Conservation (phyloP, 2,113 vertebrate species). For the Engystomops pustulosus region DNA sequence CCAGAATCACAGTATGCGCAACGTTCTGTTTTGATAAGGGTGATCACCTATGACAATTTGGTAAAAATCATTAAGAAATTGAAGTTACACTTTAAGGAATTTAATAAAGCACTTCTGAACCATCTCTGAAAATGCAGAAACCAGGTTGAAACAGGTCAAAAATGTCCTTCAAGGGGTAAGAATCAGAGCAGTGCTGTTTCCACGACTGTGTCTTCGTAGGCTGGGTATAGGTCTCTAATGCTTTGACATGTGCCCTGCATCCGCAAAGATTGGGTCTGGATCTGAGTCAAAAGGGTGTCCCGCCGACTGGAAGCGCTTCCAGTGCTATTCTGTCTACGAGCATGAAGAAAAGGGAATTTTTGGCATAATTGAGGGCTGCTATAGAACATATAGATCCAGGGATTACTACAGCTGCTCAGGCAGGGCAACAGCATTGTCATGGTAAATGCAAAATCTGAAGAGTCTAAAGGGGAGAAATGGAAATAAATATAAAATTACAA, state of each 20-base stretch:
- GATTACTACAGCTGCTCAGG: constrained; percentile 84
- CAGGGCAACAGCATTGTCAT: constrained; percentile 81
- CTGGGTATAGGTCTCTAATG: constrained; percentile 41
- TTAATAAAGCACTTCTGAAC: too few species aligned
- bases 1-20: too few species aligned
- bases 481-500: background rate
- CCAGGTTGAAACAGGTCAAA: too few species aligned
- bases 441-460: constrained; percentile 74
- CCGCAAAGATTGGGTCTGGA: constrained; percentile 17
- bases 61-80: too few species aligned
- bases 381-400: constrained; percentile 83
- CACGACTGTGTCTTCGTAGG: constrained; percentile 50
- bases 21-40: too few species aligned
- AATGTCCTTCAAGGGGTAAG: too few species aligned
- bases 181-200: constrained; percentile 67
- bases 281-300: constrained; percentile 69
- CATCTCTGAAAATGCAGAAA: too few species aligned
- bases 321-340: constrained; percentile 63
- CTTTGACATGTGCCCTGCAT: constrained; percentile 43
- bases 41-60: too few species aligned
- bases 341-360: background rate
- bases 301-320: constrained; percentile 74
- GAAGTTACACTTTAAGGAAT: too few species aligned
- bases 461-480: constrained; percentile 68
- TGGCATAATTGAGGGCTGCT: constrained; percentile 72